Evolutionary conservation across 2,797 vertebrate species (phyloP).

Genomic region (Bovichtus variegatus): DNA sequence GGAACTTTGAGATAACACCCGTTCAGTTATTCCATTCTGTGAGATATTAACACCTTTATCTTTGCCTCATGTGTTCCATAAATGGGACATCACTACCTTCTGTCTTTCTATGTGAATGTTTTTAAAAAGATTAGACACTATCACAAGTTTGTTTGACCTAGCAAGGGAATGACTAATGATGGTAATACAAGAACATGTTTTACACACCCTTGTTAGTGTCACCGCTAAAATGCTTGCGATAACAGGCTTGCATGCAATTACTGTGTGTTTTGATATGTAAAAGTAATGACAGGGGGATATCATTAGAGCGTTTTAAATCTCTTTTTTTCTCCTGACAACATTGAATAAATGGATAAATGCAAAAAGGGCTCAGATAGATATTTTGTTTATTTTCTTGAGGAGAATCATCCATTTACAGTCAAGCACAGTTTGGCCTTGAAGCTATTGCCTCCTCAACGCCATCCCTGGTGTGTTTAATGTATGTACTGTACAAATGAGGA

Average conservation of each 20-base stretch:
- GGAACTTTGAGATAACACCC: constrained; percentile 44
- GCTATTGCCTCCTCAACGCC: constrained; percentile 13
- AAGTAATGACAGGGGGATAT: neutral
- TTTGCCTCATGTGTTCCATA: constrained; percentile 15
- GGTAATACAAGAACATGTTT: constrained; percentile 5
- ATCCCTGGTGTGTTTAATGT: constrained; percentile 7
- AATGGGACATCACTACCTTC: neutral
- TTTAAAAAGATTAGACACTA: constrained; percentile 8
- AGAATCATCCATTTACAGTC: constrained; percentile 44
- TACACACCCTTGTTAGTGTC: neutral
- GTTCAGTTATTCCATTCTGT: neutral
- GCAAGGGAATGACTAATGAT: neutral
- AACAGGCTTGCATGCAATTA: neutral
- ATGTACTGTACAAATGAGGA: constrained; percentile 50
- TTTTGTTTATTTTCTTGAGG: constrained; percentile 56
- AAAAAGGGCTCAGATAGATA: constrained; percentile 13
- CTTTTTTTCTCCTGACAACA: neutral
- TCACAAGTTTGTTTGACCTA: constrained; percentile 1
- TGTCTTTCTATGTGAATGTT: constrained; percentile 15
- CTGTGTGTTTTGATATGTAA: neutral
- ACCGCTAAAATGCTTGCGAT: neutral
- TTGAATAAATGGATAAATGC: neutral
- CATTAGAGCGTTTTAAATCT: neutral
- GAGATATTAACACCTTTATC: constrained; percentile 43
- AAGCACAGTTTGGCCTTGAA: constrained; percentile 16